Conservation (phyloP, 2,888 invertebrate species). For the Ormyrus labotus region DNA sequence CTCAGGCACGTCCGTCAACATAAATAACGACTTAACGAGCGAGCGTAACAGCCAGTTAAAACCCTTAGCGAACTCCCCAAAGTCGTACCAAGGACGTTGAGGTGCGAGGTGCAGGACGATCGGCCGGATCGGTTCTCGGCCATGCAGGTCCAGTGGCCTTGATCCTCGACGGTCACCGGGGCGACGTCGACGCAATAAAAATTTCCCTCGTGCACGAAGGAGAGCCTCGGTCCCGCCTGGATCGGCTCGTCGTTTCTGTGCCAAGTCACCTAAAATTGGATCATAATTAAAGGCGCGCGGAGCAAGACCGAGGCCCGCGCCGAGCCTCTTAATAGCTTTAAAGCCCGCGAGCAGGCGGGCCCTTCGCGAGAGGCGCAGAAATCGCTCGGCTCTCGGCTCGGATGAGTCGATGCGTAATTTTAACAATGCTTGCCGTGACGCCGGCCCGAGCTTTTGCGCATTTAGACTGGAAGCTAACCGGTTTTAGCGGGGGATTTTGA, state of each 20-base stretch:
- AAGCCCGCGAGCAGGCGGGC: background rate
- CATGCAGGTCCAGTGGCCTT: constrained; percentile 90
- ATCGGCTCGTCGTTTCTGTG: constrained; percentile 88
- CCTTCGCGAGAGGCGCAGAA: constrained; percentile 15
- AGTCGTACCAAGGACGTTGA: constrained; percentile 84
- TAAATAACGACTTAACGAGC: no score
- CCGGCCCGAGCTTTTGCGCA: background rate
- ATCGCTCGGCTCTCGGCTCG: background rate
- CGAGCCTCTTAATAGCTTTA: constrained; percentile 37
- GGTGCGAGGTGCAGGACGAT: constrained; percentile 85
- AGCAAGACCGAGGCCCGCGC: background rate
- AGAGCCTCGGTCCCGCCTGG: constrained; percentile 85
- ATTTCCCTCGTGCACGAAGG: constrained; percentile 88
- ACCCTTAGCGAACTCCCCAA: no score
- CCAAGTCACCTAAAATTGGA: constrained; percentile 85
- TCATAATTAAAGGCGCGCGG: constrained; percentile 28
- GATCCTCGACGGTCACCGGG: constrained; percentile 88
- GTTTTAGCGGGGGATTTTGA: background rate
- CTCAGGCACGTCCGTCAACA: no score
- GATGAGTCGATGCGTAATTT: constrained; percentile 39
- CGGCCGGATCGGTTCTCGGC: constrained; percentile 87
- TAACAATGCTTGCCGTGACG: constrained; percentile 27
- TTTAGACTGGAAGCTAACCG: background rate
- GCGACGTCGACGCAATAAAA: constrained; percentile 91
- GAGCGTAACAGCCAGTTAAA: no score